phyloP scores from a whole-genome alignment of 2,113 vertebrate species.

The Scalopus aquaticus region DNA sequence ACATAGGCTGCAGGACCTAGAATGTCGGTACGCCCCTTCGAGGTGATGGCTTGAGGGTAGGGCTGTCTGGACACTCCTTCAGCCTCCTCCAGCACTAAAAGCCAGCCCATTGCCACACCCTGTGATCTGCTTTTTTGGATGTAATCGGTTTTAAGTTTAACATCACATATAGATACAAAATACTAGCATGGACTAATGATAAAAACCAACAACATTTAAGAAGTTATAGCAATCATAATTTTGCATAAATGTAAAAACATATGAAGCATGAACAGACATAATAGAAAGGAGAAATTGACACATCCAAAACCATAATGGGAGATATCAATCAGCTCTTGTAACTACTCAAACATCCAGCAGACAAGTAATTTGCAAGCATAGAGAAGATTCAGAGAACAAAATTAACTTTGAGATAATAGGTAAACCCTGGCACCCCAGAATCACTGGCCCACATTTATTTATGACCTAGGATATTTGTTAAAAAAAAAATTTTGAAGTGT shows the following conservation, averaged over 20 bases:
- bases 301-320: not conserved
- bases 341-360: not conserved
- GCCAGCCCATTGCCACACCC: not conserved
- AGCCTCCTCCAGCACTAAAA: constrained; percentile 65
- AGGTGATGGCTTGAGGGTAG: constrained; percentile 77
- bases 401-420: not conserved
- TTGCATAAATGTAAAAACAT: not conserved
- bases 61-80: not conserved
- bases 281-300: not conserved
- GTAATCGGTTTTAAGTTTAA: not conserved
- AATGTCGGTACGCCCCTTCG: constrained; percentile 88
- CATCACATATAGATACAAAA: not conserved
- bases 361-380: not conserved
- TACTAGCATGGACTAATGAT: not conserved
- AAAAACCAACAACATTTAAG: not conserved
- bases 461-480: not conserved
- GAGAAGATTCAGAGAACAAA: not conserved
- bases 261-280: not conserved
- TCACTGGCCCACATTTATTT: not conserved
- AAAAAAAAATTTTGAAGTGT: not conserved
- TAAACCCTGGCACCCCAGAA: not conserved
- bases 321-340: not conserved
- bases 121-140: not conserved
- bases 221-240: not conserved
- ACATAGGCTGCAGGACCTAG: constrained; percentile 85